A percentile compares a stretch with the other conserved stretches of the same genome.
Evolutionary conservation across 2,797 vertebrate genomes (phyloP).

Genomic region (Melanotaenia trifasciata): DNA sequence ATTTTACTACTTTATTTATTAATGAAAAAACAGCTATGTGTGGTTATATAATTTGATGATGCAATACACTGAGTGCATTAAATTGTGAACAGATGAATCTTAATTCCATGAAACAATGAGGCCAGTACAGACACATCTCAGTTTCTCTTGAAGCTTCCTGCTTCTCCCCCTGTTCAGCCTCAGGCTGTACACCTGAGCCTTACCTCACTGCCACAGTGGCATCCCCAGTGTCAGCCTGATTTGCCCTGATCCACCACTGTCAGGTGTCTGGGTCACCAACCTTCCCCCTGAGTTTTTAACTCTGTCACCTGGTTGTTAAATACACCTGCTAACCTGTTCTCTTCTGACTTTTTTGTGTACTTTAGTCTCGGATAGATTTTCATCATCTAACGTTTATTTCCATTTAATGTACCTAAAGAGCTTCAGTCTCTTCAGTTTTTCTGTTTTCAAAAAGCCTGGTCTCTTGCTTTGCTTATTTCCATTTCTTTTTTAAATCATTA

Average conservation of each 20-base stretch:
- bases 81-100: neutral
- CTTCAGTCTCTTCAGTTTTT: neutral
- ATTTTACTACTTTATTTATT: neutral
- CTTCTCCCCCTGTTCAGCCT: neutral
- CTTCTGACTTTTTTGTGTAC: neutral
- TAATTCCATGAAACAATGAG: neutral
- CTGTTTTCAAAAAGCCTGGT: neutral
- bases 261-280: neutral
- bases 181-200: slow-evolving; percentile 9
- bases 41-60: neutral
- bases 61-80: neutral
- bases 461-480: slow-evolving; percentile 18
- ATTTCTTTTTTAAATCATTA: slow-evolving; percentile 6
- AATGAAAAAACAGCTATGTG: neutral
- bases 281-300: slow-evolving; percentile 21
- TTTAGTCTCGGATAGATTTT: neutral
- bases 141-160: neutral
- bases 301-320: slow-evolving; percentile 10
- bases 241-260: slow-evolving; percentile 2
- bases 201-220: neutral
- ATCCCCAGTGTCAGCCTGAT: slow-evolving; percentile 13
- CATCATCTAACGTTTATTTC: slow-evolving; percentile 1
- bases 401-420: neutral
- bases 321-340: neutral
- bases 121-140: too few relatives aligned